Evolutionary conservation across 2,797 vertebrate genomes (phyloP).

Genomic region (Sciaenops ocellatus): DNA sequence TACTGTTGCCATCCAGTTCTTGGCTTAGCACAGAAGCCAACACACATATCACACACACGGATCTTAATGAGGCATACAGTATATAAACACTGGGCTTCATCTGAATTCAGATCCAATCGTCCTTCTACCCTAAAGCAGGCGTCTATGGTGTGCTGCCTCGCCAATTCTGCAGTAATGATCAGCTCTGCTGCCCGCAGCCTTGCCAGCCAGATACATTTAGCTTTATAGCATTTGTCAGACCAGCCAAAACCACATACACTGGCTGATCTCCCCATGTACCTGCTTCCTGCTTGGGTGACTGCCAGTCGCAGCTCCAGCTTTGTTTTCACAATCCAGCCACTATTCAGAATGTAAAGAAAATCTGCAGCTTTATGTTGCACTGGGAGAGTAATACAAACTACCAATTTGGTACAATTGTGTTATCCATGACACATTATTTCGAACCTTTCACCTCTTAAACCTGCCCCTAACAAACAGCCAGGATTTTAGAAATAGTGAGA

Average conservation of each 20-base stretch:
- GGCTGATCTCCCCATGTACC: conserved; percentile 49
- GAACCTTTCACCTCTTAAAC: conserved; percentile 11
- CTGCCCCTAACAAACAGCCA: background rate
- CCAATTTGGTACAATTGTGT: conserved; percentile 1
- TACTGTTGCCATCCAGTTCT: conserved; percentile 13
- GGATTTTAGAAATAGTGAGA: background rate
- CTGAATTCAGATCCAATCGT: conserved; percentile 42
- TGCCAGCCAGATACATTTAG: conserved; percentile 27
- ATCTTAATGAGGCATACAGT: conserved; percentile 64
- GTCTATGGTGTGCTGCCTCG: conserved; percentile 6
- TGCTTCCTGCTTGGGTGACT: conserved; percentile 51
- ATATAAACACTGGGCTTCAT: conserved; percentile 40
- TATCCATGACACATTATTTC: conserved; percentile 5
- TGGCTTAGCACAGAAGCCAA: conserved; percentile 1
- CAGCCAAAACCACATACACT: conserved; percentile 41
- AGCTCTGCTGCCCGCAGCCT: conserved; percentile 32
- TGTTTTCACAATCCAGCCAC: conserved; percentile 20
- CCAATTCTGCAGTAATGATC: conserved; percentile 54
- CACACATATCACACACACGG: conserved; percentile 43
- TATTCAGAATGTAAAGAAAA: conserved; percentile 39
- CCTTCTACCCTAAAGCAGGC: conserved; percentile 13
- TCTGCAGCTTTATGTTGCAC: background rate
- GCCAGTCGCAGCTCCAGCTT: conserved; percentile 48
- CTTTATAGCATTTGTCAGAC: conserved; percentile 38
- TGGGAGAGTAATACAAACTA: conserved; percentile 3